Evolutionary conservation across 2,797 vertebrate species (phyloP).

Genomic region (Hemitrygon akajei): DNA sequence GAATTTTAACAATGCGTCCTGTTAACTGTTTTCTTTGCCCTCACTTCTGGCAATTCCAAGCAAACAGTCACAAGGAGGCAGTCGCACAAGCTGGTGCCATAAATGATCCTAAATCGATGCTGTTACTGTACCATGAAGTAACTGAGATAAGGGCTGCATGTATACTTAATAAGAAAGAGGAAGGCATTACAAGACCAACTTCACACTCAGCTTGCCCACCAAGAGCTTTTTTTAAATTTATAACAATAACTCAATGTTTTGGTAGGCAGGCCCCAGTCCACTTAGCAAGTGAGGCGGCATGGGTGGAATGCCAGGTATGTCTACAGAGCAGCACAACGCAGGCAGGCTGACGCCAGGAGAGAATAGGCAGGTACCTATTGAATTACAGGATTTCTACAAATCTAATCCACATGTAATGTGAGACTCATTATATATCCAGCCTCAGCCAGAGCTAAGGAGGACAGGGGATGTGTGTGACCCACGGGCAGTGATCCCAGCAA

Average conservation of each 20-base stretch:
- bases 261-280: constrained; percentile 66
- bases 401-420: constrained; percentile 77
- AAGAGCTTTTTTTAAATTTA: constrained; percentile 58
- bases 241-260: constrained; percentile 70
- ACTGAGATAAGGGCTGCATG: constrained; percentile 47
- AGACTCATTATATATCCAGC: constrained; percentile 70
- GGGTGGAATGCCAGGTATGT: constrained; percentile 82
- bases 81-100: constrained; percentile 33
- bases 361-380: constrained; percentile 77
- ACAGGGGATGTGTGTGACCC: constrained; percentile 55
- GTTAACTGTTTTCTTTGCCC: neutral
- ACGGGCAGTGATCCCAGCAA: constrained; percentile 59
- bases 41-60: neutral
- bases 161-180: constrained; percentile 58
- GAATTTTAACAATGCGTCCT: constrained; percentile 8
- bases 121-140: constrained; percentile 47
- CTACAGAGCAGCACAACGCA: constrained; percentile 63
- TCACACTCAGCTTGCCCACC: constrained; percentile 68
- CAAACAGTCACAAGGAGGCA: neutral
- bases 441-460: constrained; percentile 62
- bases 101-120: constrained; percentile 48
- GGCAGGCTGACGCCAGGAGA: constrained; percentile 76
- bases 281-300: constrained; percentile 66
- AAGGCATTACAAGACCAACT: constrained; percentile 61
- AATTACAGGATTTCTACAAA: constrained; percentile 79